phyloP scores from a whole-genome alignment of 37 sponge, comb jelly and placozoan species.

The Theonella swinhoei region DNA sequence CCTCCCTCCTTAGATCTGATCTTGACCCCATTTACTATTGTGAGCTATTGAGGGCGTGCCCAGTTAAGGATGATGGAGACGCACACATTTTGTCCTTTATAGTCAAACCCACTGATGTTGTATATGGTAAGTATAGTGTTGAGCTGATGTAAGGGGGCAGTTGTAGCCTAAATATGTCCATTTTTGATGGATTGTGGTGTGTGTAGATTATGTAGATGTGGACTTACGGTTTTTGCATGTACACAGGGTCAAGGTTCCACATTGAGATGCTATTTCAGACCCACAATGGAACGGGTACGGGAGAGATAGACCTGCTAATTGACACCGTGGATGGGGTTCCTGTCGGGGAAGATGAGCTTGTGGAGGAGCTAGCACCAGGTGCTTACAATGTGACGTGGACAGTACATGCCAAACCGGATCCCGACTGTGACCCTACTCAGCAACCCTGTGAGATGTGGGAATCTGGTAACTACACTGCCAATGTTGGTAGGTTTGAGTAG shows the following conservation, averaged over 20 bases:
- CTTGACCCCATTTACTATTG: constrained; percentile 94
- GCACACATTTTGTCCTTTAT: constrained; percentile 66
- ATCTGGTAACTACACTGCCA: constrained; percentile 72
- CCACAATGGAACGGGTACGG: constrained; percentile 85
- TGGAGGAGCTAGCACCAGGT: constrained; percentile 45
- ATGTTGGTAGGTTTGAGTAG: constrained; percentile 67
- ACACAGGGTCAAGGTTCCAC: constrained; percentile 47
- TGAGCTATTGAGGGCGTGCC: constrained; percentile 70
- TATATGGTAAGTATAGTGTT: constrained; percentile 57
- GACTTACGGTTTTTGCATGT: no score
- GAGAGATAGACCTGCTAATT: constrained; percentile 67
- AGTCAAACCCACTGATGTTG: constrained; percentile 55
- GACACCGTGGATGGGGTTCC: constrained; percentile 84
- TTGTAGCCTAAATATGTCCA: no score
- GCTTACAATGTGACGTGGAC: constrained; percentile 28
- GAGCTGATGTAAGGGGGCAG: no score
- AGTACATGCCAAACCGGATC: constrained; percentile 71
- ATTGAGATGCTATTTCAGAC: constrained; percentile 55
- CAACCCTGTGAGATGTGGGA: constrained; percentile 82
- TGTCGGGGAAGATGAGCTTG: constrained; percentile 48
- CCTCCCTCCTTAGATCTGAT: constrained; percentile 61
- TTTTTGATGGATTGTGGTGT: no score
- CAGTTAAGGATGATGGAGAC: constrained; percentile 79
- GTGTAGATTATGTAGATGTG: no score
- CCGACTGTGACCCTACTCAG: constrained; percentile 77